Evolutionary conservation across 2,797 vertebrate genomes (phyloP), one percentile per base, ranked within the genome.

Genomic region (Dipus sagitta): DNA sequence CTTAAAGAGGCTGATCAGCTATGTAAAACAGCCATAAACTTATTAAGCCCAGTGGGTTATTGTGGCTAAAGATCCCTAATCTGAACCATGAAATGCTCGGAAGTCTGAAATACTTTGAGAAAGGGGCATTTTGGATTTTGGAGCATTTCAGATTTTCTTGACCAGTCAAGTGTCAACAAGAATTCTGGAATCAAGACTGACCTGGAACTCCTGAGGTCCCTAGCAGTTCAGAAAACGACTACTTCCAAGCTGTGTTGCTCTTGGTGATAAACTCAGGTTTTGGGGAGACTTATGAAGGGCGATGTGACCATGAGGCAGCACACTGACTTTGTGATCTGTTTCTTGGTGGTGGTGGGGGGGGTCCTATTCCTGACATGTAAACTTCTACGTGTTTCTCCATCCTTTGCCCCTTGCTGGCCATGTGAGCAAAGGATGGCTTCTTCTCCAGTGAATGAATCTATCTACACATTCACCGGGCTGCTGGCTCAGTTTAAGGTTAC

Each of bases 281-380:
- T 84, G 3, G 30, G 54, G 28, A 62, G 88, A 20, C 23, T 28
- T 54, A 13, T 32, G 68, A 32, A 86, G 76, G 47, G 23, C 12
- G 68, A 0, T 21, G 30, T 28, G 54, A 18, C 34, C 4, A 26
- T 3, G 70, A 79, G 34, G 9, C 24, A 4, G 28, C 2, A 0
- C 17, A 38, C 26, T 82, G 12, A 4, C 86, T 76, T 75, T 71
- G 74, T 80, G 62, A 68, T 14, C 79, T 67, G 47, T 28, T 79
- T 88, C 70, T 83, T 4, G 0, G 7, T 26, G 28, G 47, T 9
- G 47, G 38, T 38, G 38, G 9, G 47, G 11, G 47, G 10, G 8
- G 38, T 64, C 88, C 58, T 64, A 8, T 32, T 65, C 64, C 11
- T 26, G 13, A 20, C 17, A 3, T 30, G 3, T 10, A 52, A 6